Evolutionary conservation across 2,113 vertebrate genomes (phyloP).

Genomic region (Protobothrops mucrosquamatus): DNA sequence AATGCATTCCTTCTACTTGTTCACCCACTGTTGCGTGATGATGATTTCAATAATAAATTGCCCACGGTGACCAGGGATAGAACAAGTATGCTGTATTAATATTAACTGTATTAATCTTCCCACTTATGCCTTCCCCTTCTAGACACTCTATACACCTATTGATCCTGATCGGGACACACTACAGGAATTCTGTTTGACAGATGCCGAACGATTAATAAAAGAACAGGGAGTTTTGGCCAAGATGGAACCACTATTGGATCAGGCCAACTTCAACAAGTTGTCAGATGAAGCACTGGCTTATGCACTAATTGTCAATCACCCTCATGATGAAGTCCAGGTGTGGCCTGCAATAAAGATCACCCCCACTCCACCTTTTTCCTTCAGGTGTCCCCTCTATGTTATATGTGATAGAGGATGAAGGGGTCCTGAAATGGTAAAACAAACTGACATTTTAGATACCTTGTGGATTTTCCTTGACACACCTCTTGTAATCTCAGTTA

Average conservation of each 20-base stretch:
- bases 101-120: background rate
- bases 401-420: too few relatives aligned
- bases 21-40: background rate
- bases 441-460: background rate
- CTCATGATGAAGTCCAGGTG: conserved; percentile 70
- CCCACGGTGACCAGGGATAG: background rate
- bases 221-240: conserved; percentile 62
- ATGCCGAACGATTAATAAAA: conserved; percentile 53
- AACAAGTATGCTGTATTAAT: background rate
- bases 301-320: conserved; percentile 65
- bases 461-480: background rate
- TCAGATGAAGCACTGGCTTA: conserved; percentile 66
- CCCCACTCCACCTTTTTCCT: background rate
- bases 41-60: background rate
- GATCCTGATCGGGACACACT: conserved; percentile 68
- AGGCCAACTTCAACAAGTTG: conserved; percentile 67
- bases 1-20: background rate
- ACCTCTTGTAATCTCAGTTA: background rate
- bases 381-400: background rate
- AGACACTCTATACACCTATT: conserved; percentile 67
- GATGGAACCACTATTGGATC: conserved; percentile 61
- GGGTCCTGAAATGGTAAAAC: background rate
- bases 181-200: conserved; percentile 49
- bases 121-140: background rate
- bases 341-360: background rate